phyloP scores from a whole-genome alignment of 2,797 vertebrate genomes.

The Rhinichthys osculus region DNA sequence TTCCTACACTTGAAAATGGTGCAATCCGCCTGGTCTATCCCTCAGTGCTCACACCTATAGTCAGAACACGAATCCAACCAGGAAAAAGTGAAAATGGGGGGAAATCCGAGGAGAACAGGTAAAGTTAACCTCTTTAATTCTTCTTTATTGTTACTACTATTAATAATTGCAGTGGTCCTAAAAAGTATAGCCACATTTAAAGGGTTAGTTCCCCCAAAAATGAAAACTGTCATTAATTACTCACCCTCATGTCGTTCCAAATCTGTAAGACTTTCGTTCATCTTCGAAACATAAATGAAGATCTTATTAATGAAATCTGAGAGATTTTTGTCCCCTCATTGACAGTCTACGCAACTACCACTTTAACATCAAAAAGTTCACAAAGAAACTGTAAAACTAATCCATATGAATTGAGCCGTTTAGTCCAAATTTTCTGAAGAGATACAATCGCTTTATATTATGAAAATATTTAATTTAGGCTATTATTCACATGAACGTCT shows the following conservation, averaged over 20 bases:
- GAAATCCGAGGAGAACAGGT: conserved; percentile 88
- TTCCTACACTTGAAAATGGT: conserved; percentile 88
- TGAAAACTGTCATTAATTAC: background rate
- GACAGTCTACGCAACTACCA: background rate
- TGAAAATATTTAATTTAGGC: too few species aligned
- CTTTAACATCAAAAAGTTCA: background rate
- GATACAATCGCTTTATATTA: too few species aligned
- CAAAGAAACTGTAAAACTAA: too few species aligned
- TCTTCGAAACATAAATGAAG: background rate
- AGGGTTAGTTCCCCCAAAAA: background rate
- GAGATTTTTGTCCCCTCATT: background rate
- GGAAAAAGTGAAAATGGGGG: conserved; percentile 83
- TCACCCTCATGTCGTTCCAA: background rate
- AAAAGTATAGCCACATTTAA: background rate
- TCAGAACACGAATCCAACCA: conserved; percentile 66
- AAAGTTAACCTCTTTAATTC: background rate
- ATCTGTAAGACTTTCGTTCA: background rate
- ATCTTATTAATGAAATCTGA: background rate
- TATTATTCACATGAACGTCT: background rate
- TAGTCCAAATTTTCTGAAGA: too few species aligned
- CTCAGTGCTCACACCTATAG: conserved; percentile 83
- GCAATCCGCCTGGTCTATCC: conserved; percentile 87
- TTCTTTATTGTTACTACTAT: background rate
- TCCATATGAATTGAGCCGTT: too few species aligned
- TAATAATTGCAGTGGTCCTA: background rate